Conservation (phyloP, 2,888 invertebrate genomes). For the Camptogramma bilineatum region DNA sequence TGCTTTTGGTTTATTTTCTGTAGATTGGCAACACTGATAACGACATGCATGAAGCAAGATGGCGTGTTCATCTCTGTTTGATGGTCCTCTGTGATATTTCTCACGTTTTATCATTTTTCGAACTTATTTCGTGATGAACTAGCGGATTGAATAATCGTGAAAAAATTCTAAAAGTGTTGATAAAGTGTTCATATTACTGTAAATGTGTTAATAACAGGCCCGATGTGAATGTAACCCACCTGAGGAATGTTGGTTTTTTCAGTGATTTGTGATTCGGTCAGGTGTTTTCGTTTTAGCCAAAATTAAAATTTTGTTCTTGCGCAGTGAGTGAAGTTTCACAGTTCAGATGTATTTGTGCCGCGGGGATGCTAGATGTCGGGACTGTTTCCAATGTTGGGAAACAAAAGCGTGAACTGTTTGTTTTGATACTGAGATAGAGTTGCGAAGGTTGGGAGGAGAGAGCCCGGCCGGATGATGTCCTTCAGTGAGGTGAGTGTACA, state of each 20-base stretch:
- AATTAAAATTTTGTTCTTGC: constrained; percentile 84
- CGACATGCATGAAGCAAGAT: constrained; percentile 84
- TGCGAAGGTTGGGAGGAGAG: constrained; percentile 83
- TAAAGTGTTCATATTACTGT: constrained; percentile 62
- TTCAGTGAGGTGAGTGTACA: constrained; percentile 89
- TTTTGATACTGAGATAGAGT: constrained; percentile 81
- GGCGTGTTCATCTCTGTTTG: constrained; percentile 84
- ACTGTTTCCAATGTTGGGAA: constrained; percentile 84
- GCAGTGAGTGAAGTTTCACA: constrained; percentile 82
- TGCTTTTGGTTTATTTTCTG: constrained; percentile 51
- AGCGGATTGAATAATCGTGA: constrained; percentile 57
- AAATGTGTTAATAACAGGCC: constrained; percentile 58
- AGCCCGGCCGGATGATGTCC: constrained; percentile 89
- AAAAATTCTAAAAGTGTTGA: constrained; percentile 59
- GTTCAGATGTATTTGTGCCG: constrained; percentile 83
- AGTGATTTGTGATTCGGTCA: constrained; percentile 87
- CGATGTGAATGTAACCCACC: constrained; percentile 84
- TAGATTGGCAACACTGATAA: constrained; percentile 69
- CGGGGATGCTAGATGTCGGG: constrained; percentile 83
- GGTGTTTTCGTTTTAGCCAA: constrained; percentile 84
- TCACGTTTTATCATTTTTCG: constrained; percentile 73
- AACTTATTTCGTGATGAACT: constrained; percentile 71
- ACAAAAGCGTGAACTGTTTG: constrained; percentile 84
- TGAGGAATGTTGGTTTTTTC: constrained; percentile 88
- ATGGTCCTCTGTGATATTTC: constrained; percentile 79